phyloP scores from a whole-genome alignment of 2,113 vertebrate species.

The Pangasianodon gigas region DNA sequence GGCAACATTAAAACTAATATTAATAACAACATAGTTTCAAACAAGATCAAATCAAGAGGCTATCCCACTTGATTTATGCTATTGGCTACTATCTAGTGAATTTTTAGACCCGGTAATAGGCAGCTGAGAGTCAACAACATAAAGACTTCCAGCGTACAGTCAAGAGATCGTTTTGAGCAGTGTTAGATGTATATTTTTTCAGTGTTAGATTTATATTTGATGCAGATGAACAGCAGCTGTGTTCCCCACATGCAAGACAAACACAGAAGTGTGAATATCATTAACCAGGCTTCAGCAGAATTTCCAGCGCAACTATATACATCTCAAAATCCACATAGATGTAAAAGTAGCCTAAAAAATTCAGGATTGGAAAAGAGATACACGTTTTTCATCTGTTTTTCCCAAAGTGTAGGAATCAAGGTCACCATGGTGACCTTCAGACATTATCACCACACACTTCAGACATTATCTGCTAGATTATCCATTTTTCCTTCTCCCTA shows the following conservation, averaged over 20 bases:
- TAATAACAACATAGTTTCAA: background rate
- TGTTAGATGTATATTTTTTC: background rate
- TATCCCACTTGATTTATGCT: background rate
- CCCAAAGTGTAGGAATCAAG: background rate
- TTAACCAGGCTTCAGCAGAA: background rate
- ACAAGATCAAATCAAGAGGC: background rate
- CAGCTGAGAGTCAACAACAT: background rate
- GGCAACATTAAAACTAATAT: background rate
- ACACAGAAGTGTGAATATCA: background rate
- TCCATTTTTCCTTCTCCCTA: background rate
- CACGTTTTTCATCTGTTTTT: background rate
- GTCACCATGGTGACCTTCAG: background rate
- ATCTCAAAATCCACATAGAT: background rate
- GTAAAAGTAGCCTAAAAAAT: background rate
- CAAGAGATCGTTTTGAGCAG: background rate
- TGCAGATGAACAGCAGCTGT: background rate
- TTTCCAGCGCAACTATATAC: background rate
- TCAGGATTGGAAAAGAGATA: background rate
- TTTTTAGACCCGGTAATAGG: background rate
- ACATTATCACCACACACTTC: background rate
- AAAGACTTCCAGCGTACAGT: background rate
- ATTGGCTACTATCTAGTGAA: background rate
- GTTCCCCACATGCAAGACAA: background rate
- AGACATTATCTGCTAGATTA: background rate
- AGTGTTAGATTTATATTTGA: background rate